These are phyloP conservation scores for Aleiodes alternator DNA, from an alignment of 2,888 invertebrate species.

Conservation along the genomic window DNA sequence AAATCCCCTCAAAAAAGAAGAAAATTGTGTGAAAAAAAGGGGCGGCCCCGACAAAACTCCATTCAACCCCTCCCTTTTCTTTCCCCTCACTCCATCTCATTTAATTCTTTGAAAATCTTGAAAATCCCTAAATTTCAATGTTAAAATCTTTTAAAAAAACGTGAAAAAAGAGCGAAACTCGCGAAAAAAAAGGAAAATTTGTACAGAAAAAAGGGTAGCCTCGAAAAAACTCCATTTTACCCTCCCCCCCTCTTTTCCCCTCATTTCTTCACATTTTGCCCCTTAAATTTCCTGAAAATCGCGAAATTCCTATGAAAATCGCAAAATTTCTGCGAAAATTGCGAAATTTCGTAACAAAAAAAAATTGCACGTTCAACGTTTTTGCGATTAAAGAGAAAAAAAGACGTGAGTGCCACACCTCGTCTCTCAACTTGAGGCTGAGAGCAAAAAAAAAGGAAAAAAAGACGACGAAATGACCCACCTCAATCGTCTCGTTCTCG, in stretches of 20 bases:
- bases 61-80: no score
- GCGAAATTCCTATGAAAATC: not conserved
- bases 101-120: no score
- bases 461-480: slow-evolving; percentile 34
- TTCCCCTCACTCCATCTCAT: no score
- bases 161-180: not conserved
- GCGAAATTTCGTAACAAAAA: no score
- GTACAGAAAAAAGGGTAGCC: no score
- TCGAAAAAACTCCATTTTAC: no score
- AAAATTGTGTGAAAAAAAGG: no score
- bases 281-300: not conserved
- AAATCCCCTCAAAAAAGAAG: not conserved
- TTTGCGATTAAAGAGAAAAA: not conserved
- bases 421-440: slow-evolving; percentile 10
- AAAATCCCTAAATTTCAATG: not conserved
- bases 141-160: not conserved
- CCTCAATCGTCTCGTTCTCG: slow-evolving; percentile 47
- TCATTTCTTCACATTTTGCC: no score
- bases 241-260: no score
- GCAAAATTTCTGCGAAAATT: not conserved
- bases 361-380: no score
- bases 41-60: no score
- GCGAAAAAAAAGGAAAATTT: not conserved
- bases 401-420: slow-evolving; percentile 25
- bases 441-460: slow-evolving; percentile 6